Percentiles rank a stretch among this genome's conserved stretches.
These are phyloP conservation scores for Caprella mutica DNA, from an alignment of 2,888 invertebrate species.

Conservation along the genomic window DNA sequence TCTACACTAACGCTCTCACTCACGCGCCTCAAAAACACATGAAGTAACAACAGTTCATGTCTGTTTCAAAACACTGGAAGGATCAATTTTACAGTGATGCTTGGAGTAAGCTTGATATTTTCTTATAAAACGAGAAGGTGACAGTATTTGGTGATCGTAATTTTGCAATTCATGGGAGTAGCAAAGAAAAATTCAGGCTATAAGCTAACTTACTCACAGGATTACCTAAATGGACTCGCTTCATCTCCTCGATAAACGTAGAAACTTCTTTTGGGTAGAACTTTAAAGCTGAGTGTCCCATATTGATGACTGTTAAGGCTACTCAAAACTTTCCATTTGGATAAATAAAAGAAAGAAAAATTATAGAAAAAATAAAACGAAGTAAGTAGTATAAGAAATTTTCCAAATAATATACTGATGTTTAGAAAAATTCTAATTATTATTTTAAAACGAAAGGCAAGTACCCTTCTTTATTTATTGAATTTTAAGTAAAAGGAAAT, in stretches of 20 bases:
- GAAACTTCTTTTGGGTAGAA: conserved; percentile 4
- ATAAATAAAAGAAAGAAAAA: no score
- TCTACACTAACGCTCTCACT: neutral
- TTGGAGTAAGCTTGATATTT: neutral
- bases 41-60: neutral
- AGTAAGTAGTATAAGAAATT: no score
- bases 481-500: neutral
- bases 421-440: no score
- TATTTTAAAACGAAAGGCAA: conserved; percentile 1
- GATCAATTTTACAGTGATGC: neutral
- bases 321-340: no score
- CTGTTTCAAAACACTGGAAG: neutral
- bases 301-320: no score
- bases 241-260: neutral
- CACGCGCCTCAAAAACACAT: neutral
- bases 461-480: neutral
- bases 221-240: conserved; percentile 6
- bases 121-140: conserved; percentile 4
- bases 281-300: neutral
- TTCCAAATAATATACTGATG: no score
- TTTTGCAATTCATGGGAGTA: no score
- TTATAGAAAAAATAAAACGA: no score
- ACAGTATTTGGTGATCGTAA: neutral
- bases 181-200: conserved; percentile 1
- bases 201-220: neutral